Evolutionary conservation across 2,797 vertebrate species (phyloP).

Genomic region (Trachops cirrhosus): DNA sequence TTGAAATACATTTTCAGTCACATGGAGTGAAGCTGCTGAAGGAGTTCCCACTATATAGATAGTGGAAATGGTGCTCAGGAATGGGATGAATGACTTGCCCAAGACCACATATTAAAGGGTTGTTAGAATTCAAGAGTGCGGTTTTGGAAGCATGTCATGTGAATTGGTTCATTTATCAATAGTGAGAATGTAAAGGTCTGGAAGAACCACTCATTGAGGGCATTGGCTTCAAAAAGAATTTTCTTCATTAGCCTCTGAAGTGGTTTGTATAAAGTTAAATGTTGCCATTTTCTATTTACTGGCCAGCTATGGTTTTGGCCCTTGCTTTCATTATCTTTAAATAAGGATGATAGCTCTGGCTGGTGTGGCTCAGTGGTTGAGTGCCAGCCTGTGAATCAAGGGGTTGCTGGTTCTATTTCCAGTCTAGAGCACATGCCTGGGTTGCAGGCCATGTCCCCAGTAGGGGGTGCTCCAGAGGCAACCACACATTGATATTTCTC

Average conservation of each 20-base stretch:
- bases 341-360: too few relatives aligned
- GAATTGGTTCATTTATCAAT: background rate
- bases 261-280: background rate
- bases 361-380: too few relatives aligned
- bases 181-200: background rate
- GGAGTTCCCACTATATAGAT: background rate
- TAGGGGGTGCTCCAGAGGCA: too few relatives aligned
- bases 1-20: background rate
- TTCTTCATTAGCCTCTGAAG: background rate
- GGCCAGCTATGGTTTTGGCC: background rate
- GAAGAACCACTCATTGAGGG: background rate
- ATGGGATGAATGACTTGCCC: background rate
- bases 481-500: too few relatives aligned
- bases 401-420: too few relatives aligned
- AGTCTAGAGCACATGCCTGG: too few relatives aligned
- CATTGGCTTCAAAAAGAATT: background rate
- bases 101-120: rapidly evolving
- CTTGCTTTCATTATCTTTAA: background rate
- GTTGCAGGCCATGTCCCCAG: too few relatives aligned
- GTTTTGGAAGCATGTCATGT: background rate
- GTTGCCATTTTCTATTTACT: background rate
- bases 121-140: background rate
- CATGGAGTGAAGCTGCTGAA: background rate
- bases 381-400: too few relatives aligned
- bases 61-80: background rate